Percentiles rank a stretch among this genome's conserved stretches.
Conservation (phyloP, 2,888 invertebrate genomes). For the Eupithecia abbreviata region DNA sequence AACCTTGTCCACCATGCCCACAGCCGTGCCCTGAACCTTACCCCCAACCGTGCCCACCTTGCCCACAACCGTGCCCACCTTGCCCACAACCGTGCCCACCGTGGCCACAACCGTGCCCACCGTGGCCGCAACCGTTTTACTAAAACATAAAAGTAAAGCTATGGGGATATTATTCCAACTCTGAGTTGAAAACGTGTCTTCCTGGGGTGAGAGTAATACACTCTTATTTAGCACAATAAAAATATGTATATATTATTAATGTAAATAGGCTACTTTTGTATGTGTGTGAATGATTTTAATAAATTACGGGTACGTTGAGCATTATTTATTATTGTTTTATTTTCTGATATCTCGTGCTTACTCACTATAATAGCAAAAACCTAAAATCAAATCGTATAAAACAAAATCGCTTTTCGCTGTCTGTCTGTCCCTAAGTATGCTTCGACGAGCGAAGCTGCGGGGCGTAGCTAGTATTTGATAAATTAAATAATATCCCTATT, state of each 20-base stretch:
- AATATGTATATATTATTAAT: constrained; percentile 26
- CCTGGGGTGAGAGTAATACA: background rate
- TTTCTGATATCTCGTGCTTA: too few species aligned
- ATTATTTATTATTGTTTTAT: constrained; percentile 26
- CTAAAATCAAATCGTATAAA: too few species aligned
- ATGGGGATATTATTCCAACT: background rate
- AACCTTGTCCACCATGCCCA: background rate
- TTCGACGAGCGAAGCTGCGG: too few species aligned
- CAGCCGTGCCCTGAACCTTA: background rate
- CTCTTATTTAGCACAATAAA: background rate
- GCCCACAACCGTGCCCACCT: background rate
- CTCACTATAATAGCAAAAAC: too few species aligned
- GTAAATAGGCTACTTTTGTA: constrained; percentile 63
- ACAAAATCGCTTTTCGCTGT: too few species aligned
- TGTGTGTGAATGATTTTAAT: constrained; percentile 61
- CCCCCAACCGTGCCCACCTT: constrained; percentile 1
- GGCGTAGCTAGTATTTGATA: too few species aligned
- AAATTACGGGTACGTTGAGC: constrained; percentile 61
- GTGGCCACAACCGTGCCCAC: background rate
- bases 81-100: background rate
- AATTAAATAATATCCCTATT: too few species aligned
- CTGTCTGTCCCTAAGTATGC: too few species aligned
- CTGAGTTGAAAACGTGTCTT: background rate
- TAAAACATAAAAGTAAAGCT: background rate
- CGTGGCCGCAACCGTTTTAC: background rate